A percentile compares a stretch with the other conserved stretches of the same genome.
These are phyloP conservation scores for Hydrochoerus hydrochaeris DNA, from an alignment of 2,113 vertebrate species.

Conservation along the genomic window DNA sequence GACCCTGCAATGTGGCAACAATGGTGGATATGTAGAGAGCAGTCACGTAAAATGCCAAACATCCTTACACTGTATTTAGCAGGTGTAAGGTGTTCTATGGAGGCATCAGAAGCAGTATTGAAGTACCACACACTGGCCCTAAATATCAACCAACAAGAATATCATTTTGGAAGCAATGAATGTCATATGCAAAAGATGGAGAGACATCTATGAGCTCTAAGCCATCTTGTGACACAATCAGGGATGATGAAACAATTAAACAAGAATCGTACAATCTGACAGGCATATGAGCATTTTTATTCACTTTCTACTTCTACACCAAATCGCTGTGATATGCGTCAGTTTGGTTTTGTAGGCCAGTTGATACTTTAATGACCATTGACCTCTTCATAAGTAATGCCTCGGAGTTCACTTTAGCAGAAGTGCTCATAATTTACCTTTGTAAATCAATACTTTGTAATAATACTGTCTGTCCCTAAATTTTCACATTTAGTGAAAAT, in stretches of 20 bases:
- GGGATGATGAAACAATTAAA: not conserved
- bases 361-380: not conserved
- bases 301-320: not conserved
- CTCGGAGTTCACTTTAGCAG: not conserved
- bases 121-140: not conserved
- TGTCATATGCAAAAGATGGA: not conserved
- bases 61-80: not conserved
- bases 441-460: slow-evolving; percentile 4
- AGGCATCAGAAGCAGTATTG: not conserved
- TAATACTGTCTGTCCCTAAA: not conserved
- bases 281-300: not conserved
- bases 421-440: not conserved
- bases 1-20: not conserved
- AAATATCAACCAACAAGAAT: not conserved
- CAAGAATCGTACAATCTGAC: not conserved
- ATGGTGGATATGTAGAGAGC: not conserved
- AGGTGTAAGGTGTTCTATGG: not conserved
- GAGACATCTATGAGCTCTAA: not conserved
- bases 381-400: not conserved
- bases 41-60: not conserved
- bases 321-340: not conserved
- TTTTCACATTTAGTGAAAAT: not conserved
- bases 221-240: not conserved
- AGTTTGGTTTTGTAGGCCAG: not conserved
- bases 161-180: not conserved